Conservation (phyloP, 2,113 vertebrate genomes). For the Gymnocephalus cernua region DNA sequence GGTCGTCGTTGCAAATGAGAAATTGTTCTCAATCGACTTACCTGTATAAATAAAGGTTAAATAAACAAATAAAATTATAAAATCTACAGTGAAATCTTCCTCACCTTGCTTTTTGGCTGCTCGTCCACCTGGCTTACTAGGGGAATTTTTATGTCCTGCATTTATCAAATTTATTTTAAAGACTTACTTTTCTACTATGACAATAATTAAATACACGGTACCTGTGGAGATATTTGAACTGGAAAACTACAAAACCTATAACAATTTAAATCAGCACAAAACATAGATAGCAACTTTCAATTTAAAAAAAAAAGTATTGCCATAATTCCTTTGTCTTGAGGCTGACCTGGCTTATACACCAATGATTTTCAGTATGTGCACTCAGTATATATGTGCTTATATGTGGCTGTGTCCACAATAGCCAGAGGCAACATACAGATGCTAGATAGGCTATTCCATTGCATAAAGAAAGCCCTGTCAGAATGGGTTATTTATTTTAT, state of each 20-base stretch:
- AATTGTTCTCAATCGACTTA: no score
- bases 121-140: not conserved
- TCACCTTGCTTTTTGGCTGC: not conserved
- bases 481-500: constrained; percentile 15
- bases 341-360: not conserved
- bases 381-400: constrained; percentile 25
- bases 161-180: not conserved
- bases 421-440: constrained; percentile 4
- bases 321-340: not conserved
- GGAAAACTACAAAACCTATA: not conserved
- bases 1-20: no score
- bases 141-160: not conserved
- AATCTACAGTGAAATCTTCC: not conserved
- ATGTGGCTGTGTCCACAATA: constrained; percentile 12
- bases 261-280: not conserved
- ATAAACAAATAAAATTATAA: no score
- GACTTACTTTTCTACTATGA: not conserved
- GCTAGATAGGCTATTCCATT: not conserved
- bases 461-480: not conserved
- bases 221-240: not conserved
- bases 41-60: no score
- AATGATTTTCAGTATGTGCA: constrained; percentile 26
- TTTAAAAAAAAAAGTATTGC: not conserved
- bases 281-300: not conserved
- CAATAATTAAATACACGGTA: not conserved